A percentile compares a stretch with the other conserved stretches of the same genome.
Conservation (phyloP, 2,113 vertebrate genomes). For the Pelecanus crispus region DNA sequence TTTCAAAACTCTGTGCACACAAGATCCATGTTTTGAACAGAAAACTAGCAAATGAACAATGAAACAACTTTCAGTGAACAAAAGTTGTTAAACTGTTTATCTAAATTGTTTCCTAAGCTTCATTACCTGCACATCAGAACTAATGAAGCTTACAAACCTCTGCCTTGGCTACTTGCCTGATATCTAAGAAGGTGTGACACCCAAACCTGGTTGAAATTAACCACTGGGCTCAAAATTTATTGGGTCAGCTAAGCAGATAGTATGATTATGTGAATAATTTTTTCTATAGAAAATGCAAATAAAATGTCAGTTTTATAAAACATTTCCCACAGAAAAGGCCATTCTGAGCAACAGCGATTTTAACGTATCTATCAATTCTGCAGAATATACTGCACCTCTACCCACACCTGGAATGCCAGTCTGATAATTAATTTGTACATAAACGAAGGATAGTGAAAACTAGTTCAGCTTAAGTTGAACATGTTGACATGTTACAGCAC, state of each 20-base stretch:
- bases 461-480: background rate
- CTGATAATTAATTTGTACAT: background rate
- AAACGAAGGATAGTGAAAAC: background rate
- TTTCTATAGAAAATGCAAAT: background rate
- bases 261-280: background rate
- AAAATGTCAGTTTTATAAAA: background rate
- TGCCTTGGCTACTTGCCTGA: background rate
- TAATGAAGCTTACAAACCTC: background rate
- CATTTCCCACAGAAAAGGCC: background rate
- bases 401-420: background rate
- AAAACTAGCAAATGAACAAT: too few relatives aligned
- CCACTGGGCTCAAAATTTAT: background rate
- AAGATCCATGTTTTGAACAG: background rate
- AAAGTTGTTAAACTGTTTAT: background rate
- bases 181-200: background rate
- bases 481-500: background rate
- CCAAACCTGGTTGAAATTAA: background rate
- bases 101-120: background rate
- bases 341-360: background rate
- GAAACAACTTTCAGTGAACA: background rate
- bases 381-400: background rate
- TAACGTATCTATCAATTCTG: background rate
- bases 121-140: background rate
- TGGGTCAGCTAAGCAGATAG: background rate
- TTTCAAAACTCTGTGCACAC: background rate